A percentile compares a stretch with the other conserved stretches of the same genome.
phyloP scores from a whole-genome alignment of 2,797 vertebrate genomes.

The Potorous gilbertii region DNA sequence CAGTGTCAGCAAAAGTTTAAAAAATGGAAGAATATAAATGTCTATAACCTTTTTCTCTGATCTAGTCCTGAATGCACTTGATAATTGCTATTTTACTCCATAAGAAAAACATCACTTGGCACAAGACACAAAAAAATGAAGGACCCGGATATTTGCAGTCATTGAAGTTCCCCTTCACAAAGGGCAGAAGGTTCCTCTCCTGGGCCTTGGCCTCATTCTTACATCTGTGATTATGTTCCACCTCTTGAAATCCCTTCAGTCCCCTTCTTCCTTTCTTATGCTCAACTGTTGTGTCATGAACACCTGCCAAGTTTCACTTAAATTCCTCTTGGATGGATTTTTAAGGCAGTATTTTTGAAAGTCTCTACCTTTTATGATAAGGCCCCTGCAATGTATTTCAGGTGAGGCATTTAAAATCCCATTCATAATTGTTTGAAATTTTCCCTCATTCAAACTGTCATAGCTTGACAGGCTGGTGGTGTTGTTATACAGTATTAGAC shows the following conservation, averaged over 20 bases:
- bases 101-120: conserved; percentile 40
- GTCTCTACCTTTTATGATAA: conserved; percentile 73
- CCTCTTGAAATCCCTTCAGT: conserved; percentile 36
- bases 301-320: conserved; percentile 73
- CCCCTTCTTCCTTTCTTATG: conserved; percentile 59
- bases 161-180: conserved; percentile 20
- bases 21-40: conserved; percentile 32
- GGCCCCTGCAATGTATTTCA: conserved; percentile 65
- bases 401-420: conserved; percentile 78
- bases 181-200: conserved; percentile 54
- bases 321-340: conserved; percentile 74
- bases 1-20: conserved; percentile 18
- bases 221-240: conserved; percentile 68
- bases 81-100: conserved; percentile 39
- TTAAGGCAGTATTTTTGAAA: conserved; percentile 73
- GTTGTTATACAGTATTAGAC: conserved; percentile 73
- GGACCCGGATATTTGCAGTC: not conserved
- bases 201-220: conserved; percentile 60
- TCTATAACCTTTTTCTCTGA: conserved; percentile 1
- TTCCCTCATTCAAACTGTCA: conserved; percentile 78
- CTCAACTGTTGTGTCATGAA: conserved; percentile 64
- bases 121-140: conserved; percentile 16
- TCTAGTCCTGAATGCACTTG: conserved; percentile 22
- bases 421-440: conserved; percentile 80
- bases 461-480: conserved; percentile 69